Base-by-base conservation (phyloP, 2,888 invertebrate genomes). In the Mystacides longicornis region DNA sequence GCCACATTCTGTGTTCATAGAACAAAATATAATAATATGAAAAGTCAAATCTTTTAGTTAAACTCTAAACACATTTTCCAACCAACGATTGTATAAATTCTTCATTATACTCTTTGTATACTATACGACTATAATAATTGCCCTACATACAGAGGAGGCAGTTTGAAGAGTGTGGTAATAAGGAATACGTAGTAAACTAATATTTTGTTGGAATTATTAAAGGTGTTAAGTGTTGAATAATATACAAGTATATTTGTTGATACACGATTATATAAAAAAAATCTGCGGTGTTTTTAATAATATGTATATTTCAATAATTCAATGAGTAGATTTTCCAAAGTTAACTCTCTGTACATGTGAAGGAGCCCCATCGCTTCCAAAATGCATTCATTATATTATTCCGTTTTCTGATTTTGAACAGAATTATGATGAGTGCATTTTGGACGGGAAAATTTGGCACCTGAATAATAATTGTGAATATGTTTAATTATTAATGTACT, bases 1-100 rank as follows among this genome's bases (percentile, higher is more conserved):
- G 60, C 60, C 60, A 60, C 60, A 60, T 55, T 57, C 58, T 60
- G 60, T 60, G 60, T 60, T 60, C 60, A 60, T 59, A 59, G 58
- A 60, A 59, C 60, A 60, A 60, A 55, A 56, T 60, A 55, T 59
- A 37, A 37, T 37, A 27, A 27, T 27, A 7, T 27, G 11, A 7
- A 37, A 37, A n/a, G 16, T n/a, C 16, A 14, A 37, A 37, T 23
- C 49, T 22, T 23, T 48, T 45, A 7, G 11, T n/a, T 45, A 11
- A 9, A 9, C 18, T 11, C 7, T 18, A 45, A 18, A 14, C 18
- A 7, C 11, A 45, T n/a, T 7, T 45, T 7, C 9, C 16, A 11
- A 45, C 45, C 45, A 9, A n/a, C 14, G 7, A n/a, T 7, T 45
- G 16, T 11, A 45, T n/a, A 45, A 31, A 11, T n/a, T n/a, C n/a